Evolutionary conservation across 92 coral and sea anemone species (phyloP).

Genomic region (Phenganax subtilis): DNA sequence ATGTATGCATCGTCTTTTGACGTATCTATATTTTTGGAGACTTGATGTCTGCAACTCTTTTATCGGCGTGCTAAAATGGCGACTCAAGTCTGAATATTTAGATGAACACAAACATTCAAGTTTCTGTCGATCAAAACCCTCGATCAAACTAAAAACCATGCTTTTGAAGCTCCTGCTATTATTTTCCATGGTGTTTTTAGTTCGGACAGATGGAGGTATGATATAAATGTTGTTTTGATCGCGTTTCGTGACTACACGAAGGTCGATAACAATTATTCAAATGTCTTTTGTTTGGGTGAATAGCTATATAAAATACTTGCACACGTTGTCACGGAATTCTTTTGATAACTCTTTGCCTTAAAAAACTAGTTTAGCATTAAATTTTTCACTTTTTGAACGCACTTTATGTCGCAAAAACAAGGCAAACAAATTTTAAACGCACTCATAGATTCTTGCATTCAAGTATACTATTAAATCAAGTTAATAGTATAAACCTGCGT

Average conservation of each 20-base stretch:
- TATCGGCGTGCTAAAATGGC: conserved; percentile 18
- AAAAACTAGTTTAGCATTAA: neutral
- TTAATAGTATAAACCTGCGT: neutral
- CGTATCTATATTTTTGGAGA: conserved; percentile 5
- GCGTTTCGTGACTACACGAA: conserved; percentile 7
- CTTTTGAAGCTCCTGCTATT: neutral
- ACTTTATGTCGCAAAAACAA: neutral
- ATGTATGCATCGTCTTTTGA: conserved; percentile 7
- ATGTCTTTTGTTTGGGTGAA: conserved; percentile 16
- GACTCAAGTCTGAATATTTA: conserved; percentile 25
- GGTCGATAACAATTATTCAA: neutral
- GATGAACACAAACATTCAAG: conserved; percentile 2
- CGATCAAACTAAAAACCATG: neutral
- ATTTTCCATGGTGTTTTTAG: neutral
- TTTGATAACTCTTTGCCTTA: neutral
- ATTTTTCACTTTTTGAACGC: neutral
- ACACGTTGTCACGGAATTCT: neutral
- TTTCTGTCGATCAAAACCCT: neutral
- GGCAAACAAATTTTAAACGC: neutral
- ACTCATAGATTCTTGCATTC: neutral
- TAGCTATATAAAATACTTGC: neutral
- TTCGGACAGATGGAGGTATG: conserved; percentile 14
- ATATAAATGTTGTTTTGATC: neutral
- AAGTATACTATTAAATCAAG: too few relatives aligned
- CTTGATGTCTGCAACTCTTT: conserved; percentile 18